Conservation (phyloP, 2,888 invertebrate species). For the Ormyrus labotus region DNA sequence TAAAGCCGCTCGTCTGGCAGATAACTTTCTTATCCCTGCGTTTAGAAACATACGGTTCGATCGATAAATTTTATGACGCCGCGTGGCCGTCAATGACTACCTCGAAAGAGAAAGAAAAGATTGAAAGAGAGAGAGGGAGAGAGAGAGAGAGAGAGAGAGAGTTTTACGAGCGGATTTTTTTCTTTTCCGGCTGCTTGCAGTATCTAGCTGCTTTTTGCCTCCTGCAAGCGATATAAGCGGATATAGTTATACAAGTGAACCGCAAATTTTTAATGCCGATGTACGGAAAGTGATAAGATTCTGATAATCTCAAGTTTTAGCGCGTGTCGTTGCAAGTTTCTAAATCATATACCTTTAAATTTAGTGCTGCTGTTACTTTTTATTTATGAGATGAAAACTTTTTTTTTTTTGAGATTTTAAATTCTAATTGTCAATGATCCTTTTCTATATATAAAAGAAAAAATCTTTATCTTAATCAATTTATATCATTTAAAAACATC, state of each 20-base stretch:
- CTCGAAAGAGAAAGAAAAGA: too few relatives aligned
- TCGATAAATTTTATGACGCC: slow-evolving; percentile 19
- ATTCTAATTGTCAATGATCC: too few relatives aligned
- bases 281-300: not conserved
- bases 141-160: not conserved
- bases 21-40: slow-evolving; percentile 19
- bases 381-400: too few relatives aligned
- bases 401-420: too few relatives aligned
- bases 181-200: not conserved
- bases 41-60: slow-evolving; percentile 10
- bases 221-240: too few relatives aligned
- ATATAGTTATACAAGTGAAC: too few relatives aligned
- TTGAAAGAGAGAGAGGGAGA: not conserved
- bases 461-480: too few relatives aligned
- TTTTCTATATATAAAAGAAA: too few relatives aligned
- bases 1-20: not conserved
- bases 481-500: too few relatives aligned
- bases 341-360: not conserved
- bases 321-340: not conserved
- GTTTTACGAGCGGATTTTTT: not conserved
- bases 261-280: slow-evolving; percentile 5
- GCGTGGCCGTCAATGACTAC: not conserved
- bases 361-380: too few relatives aligned
- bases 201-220: too few relatives aligned
- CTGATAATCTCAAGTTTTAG: not conserved